These are phyloP conservation scores for Harlomillsia oculata DNA, from an alignment of 1,140 invertebrate species.

Conservation along the genomic window DNA sequence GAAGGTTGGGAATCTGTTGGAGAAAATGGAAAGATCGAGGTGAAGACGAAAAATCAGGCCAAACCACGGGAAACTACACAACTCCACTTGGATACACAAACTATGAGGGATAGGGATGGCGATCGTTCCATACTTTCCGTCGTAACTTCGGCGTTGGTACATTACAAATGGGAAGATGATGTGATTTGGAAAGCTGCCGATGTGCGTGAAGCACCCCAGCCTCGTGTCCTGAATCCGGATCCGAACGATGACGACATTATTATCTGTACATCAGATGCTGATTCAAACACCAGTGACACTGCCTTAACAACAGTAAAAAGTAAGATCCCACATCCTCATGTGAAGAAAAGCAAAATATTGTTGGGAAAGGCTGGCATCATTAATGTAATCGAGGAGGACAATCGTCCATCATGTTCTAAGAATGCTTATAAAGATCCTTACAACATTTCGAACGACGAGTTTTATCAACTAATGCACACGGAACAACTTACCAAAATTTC, in stretches of 20 bases:
- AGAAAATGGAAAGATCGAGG: too few species aligned
- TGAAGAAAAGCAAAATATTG: slow-evolving; percentile 92
- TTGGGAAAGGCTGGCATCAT: slow-evolving; percentile 88
- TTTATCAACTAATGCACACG: slow-evolving; percentile 80
- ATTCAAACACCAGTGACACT: slow-evolving; percentile 57
- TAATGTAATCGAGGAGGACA: slow-evolving; percentile 82
- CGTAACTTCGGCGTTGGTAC: slow-evolving; percentile 91
- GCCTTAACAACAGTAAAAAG: slow-evolving; percentile 43
- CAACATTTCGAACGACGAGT: slow-evolving; percentile 97
- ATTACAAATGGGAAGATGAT: slow-evolving; percentile 93
- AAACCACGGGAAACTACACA: too few species aligned
- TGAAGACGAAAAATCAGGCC: too few species aligned
- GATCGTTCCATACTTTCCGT: slow-evolving; percentile 95
- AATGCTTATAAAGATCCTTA: slow-evolving; percentile 86
- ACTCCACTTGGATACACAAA: too few species aligned
- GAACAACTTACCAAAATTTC: slow-evolving; percentile 60
- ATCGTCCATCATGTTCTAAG: slow-evolving; percentile 70
- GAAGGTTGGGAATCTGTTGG: too few species aligned
- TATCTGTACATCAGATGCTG: slow-evolving; percentile 81
- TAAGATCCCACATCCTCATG: slow-evolving; percentile 85
- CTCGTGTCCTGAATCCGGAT: slow-evolving; percentile 88
- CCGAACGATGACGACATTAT: slow-evolving; percentile 98
- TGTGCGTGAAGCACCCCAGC: slow-evolving; percentile 80
- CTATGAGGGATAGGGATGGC: too few species aligned
- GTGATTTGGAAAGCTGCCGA: slow-evolving; percentile 92